Conservation (phyloP, 2,113 vertebrate species). For the Merops nubicus region DNA sequence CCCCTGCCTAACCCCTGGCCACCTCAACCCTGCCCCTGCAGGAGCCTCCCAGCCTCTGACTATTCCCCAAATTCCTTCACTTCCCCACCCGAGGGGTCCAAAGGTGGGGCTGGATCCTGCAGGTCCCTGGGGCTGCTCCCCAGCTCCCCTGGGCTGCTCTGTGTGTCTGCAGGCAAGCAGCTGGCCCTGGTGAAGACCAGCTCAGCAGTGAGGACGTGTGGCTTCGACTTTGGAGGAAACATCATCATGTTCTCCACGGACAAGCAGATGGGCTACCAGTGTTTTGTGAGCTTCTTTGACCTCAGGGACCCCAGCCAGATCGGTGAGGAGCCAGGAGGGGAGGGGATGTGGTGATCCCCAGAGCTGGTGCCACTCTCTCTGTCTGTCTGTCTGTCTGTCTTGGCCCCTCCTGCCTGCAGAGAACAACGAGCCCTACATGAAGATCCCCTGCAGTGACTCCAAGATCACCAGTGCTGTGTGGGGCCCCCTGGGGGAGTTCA, state of each 20-base stretch:
- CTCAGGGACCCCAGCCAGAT: slow-evolving; percentile 91
- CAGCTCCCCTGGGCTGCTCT: background rate
- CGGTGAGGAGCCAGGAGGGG: slow-evolving; percentile 65
- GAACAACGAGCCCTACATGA: slow-evolving; percentile 92
- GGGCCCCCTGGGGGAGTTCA: slow-evolving; percentile 94
- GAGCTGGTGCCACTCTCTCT: background rate
- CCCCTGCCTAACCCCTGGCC: too few relatives aligned
- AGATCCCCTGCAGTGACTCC: slow-evolving; percentile 89
- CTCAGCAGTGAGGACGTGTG: slow-evolving; percentile 93
- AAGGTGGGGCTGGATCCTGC: fast-evolving
- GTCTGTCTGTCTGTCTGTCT: background rate
- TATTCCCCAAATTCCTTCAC: background rate
- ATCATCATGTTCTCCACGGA: slow-evolving; percentile 99
- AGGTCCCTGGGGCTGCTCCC: background rate
- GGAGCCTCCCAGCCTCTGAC: too few relatives aligned
- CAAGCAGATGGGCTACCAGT: slow-evolving; percentile 99
- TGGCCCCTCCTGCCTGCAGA: slow-evolving; percentile 70
- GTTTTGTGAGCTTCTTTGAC: slow-evolving; percentile 93
- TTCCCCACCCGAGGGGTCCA: fast-evolving
- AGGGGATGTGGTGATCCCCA: background rate
- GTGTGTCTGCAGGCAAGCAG: slow-evolving; percentile 85
- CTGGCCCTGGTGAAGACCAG: slow-evolving; percentile 91
- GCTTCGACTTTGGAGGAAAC: slow-evolving; percentile 97
- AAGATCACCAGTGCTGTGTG: slow-evolving; percentile 98
- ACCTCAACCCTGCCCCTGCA: too few relatives aligned